These are phyloP conservation scores for Microcebus jonahi DNA, from an alignment of 2,113 vertebrate genomes.

Conservation along the genomic window DNA sequence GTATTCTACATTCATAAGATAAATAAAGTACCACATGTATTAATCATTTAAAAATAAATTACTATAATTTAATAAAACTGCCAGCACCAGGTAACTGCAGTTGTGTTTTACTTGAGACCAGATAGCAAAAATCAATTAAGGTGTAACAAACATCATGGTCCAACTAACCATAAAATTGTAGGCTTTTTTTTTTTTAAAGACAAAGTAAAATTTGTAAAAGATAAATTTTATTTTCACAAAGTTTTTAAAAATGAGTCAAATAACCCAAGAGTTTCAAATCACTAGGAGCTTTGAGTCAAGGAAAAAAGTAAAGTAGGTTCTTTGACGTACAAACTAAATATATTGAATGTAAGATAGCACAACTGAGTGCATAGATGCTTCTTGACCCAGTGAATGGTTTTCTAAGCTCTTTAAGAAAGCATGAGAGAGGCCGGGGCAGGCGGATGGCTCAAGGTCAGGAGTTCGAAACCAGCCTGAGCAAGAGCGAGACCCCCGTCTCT, in stretches of 20 bases:
- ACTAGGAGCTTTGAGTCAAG: background rate
- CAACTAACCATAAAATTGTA: constrained; percentile 51
- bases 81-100: constrained; percentile 68
- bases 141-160: constrained; percentile 61
- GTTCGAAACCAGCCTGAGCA: too few relatives aligned
- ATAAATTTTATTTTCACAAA: background rate
- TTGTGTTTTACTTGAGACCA: constrained; percentile 70
- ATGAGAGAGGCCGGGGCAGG: too few relatives aligned
- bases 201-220: constrained; percentile 59
- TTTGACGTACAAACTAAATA: background rate
- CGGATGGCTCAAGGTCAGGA: too few relatives aligned
- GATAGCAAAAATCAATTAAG: constrained; percentile 76
- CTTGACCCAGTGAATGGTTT: background rate
- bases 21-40: constrained; percentile 72
- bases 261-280: background rate
- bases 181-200: constrained; percentile 22
- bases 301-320: background rate
- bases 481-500: too few relatives aligned
- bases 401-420: background rate
- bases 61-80: constrained; percentile 76
- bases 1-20: constrained; percentile 74
- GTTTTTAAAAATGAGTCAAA: constrained; percentile 59
- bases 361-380: background rate
- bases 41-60: constrained; percentile 78
- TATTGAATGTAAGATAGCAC: background rate